Conservation (phyloP, 2,113 vertebrate genomes). For the Geococcyx californianus region DNA sequence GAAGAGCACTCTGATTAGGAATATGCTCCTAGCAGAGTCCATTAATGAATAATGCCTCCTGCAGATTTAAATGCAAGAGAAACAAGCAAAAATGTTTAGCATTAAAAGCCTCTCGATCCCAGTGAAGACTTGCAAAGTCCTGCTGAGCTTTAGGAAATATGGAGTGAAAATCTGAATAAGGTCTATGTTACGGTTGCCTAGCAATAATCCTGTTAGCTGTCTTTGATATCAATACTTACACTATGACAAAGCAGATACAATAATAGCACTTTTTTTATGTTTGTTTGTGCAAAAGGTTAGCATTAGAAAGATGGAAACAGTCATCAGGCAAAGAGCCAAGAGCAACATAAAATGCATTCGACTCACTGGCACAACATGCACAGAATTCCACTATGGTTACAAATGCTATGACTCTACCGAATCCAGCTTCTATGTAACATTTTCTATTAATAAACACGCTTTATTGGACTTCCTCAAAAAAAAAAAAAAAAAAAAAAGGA, state of each 20-base stretch:
- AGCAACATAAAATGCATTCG: slow-evolving; percentile 70
- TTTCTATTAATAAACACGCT: slow-evolving; percentile 68
- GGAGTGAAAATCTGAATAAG: slow-evolving; percentile 77
- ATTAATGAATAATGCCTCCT: background rate
- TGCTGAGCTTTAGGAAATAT: slow-evolving; percentile 4
- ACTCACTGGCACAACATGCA: slow-evolving; percentile 76
- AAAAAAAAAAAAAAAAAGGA: slow-evolving; percentile 1
- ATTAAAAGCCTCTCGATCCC: slow-evolving; percentile 62
- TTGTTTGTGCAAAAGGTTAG: background rate
- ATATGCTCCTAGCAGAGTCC: background rate
- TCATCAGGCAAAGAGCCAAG: slow-evolving; percentile 74
- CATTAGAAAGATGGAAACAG: slow-evolving; percentile 4
- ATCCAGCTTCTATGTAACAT: slow-evolving; percentile 56
- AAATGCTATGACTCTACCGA: slow-evolving; percentile 10
- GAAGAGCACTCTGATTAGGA: background rate
- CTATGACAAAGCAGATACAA: background rate
- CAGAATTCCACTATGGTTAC: slow-evolving; percentile 40
- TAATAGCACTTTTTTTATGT: background rate
- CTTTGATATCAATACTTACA: slow-evolving; percentile 31
- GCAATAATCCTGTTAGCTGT: slow-evolving; percentile 73
- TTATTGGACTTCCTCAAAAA: slow-evolving; percentile 55
- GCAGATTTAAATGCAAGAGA: slow-evolving; percentile 25
- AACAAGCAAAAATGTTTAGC: slow-evolving; percentile 11
- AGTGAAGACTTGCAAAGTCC: slow-evolving; percentile 71
- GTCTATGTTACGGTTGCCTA: slow-evolving; percentile 66